Evolutionary conservation across 2,888 invertebrate species (phyloP), one percentile per base, ranked within the genome.

Genomic region (Camptogramma bilineatum): DNA sequence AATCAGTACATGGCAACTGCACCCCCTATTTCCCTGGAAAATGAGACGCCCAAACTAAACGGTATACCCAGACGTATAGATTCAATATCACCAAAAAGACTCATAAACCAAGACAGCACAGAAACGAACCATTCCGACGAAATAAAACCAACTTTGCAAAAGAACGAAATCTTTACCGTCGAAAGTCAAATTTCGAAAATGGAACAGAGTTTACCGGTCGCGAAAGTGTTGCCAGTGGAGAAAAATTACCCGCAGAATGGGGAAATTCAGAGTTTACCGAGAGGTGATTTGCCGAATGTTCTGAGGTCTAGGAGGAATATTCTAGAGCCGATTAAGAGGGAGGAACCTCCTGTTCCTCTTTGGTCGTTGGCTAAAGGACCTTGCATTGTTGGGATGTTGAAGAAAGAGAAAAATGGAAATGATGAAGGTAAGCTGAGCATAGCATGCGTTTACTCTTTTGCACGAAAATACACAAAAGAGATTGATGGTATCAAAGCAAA

Each of bases 311-410:
- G 89, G 48, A 83, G 91, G 65, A 91, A 86, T 76, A 82, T 93
- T 64, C 70, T 93, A 66, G 93, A 93, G 72, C 93, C 93, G 24
- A 80, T 93, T 17, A 87, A 83, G 53, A 84, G 86, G 39, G 90
- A 89, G 46, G 85, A 86, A 0, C 78, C 78, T 2, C 72, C 76
- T 0, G 81, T 84, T 2, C 93, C 93, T 0, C 72, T 82, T 0
- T 93, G 93, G 93, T 92, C 93, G 3, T 69, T 93, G 28, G 93
- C 93, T 0, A 93, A 91, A 64, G 92, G 92, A 0, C 90, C 92
- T 0, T 83, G 85, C 74, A 85, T 91, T 9, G 85, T 91, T 46
- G 86, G 84, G 2, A 86, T 91, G 88, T 83, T 85, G 66, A 84
- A 73, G 69, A 91, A 91, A 68, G 66, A 73, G 0, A 78, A 73